These are phyloP conservation scores for Pemphredon lugubris DNA, from an alignment of 2,888 invertebrate species.

Conservation along the genomic window DNA sequence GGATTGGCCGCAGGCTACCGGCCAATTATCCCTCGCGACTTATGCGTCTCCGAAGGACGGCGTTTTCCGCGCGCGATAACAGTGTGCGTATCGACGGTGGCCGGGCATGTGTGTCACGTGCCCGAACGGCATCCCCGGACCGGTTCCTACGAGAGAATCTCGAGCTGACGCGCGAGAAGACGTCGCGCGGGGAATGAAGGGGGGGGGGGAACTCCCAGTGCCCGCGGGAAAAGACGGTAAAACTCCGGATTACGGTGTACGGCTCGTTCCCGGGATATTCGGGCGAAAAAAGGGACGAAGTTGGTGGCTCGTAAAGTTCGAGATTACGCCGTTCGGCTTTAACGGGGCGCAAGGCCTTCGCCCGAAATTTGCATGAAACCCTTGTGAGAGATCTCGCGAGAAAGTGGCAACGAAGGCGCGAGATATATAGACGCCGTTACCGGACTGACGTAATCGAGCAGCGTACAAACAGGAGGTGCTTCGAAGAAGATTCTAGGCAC, in stretches of 20 bases:
- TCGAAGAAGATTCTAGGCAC: slow-evolving; percentile 5
- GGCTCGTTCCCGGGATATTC: slow-evolving; percentile 34
- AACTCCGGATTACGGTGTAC: slow-evolving; percentile 45
- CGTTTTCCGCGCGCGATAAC: too few species aligned
- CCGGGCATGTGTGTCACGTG: too few species aligned
- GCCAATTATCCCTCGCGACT: slow-evolving; percentile 65
- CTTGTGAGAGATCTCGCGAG: slow-evolving; percentile 42
- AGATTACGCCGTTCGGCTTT: slow-evolving; percentile 55
- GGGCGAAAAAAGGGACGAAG: slow-evolving; percentile 28
- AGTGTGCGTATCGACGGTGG: slow-evolving; percentile 4
- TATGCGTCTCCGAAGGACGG: slow-evolving; percentile 47
- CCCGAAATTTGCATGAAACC: slow-evolving; percentile 53
- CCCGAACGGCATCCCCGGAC: slow-evolving; percentile 10
- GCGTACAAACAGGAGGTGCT: slow-evolving; percentile 30
- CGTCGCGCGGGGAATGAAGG: background rate
- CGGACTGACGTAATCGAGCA: slow-evolving; percentile 31
- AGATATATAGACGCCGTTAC: slow-evolving; percentile 40
- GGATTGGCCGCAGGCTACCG: slow-evolving; percentile 48
- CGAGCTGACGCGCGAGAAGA: background rate
- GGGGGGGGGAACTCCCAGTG: slow-evolving; percentile 8
- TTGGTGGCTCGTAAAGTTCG: slow-evolving; percentile 56
- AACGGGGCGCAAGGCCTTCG: slow-evolving; percentile 30
- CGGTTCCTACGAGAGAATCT: background rate
- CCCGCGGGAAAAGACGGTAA: slow-evolving; percentile 31
- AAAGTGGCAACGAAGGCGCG: slow-evolving; percentile 47